A percentile compares a stretch with the other conserved stretches of the same genome.
Evolutionary conservation across 2,113 vertebrate species (phyloP).

Genomic region (Microtus pennsylvanicus): DNA sequence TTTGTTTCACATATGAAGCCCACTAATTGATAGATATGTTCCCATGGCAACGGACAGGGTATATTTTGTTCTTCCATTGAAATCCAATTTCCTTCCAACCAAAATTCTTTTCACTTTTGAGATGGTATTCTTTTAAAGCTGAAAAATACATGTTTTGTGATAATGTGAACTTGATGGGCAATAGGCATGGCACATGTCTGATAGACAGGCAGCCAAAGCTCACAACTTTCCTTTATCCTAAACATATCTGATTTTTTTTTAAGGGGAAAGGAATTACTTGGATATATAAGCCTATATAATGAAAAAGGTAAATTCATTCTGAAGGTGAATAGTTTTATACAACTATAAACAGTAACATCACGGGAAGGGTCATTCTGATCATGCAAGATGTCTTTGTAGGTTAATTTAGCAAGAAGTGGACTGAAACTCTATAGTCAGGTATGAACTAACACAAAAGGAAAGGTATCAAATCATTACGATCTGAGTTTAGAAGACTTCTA

Average conservation of each 20-base stretch:
- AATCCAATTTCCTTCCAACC: background rate
- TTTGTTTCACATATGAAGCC: slow-evolving; percentile 29
- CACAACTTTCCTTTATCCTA: background rate
- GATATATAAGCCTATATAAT: background rate
- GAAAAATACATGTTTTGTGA: slow-evolving; percentile 48
- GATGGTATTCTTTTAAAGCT: slow-evolving; percentile 38
- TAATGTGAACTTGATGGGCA: slow-evolving; percentile 1
- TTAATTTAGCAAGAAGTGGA: slow-evolving; percentile 75
- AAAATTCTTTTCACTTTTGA: slow-evolving; percentile 36
- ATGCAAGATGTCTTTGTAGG: slow-evolving; percentile 81
- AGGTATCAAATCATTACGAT: slow-evolving; percentile 57
- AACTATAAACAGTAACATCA: slow-evolving; percentile 47
- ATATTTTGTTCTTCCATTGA: slow-evolving; percentile 46
- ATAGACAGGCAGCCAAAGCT: slow-evolving; percentile 27
- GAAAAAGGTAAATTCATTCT: slow-evolving; percentile 46
- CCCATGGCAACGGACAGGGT: background rate
- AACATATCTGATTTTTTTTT: background rate
- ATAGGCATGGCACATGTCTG: slow-evolving; percentile 10
- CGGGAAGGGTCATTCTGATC: slow-evolving; percentile 74
- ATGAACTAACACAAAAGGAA: slow-evolving; percentile 66
- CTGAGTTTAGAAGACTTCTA: slow-evolving; percentile 61
- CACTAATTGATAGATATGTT: background rate
- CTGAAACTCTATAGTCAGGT: slow-evolving; percentile 78
- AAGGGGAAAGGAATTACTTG: slow-evolving; percentile 42
- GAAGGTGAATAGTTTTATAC: background rate